Conservation (phyloP, 92 coral and sea anemone species). For the Nematostella vectensis region DNA sequence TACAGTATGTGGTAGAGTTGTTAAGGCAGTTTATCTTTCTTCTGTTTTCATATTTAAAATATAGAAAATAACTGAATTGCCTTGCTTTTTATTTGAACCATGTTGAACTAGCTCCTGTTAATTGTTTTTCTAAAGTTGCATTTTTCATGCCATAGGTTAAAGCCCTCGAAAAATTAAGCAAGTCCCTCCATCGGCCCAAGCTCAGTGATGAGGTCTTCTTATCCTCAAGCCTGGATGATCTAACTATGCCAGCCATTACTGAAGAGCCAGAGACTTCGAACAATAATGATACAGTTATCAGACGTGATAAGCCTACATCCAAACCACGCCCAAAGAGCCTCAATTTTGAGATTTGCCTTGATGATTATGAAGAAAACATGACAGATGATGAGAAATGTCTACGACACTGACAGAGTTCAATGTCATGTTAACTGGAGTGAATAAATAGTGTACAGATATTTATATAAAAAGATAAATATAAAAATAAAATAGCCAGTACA, state of each 20-base stretch:
- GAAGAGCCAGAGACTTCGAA: conserved; percentile 21
- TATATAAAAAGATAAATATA: too few relatives aligned
- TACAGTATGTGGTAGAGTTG: too few relatives aligned
- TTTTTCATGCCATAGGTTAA: conserved; percentile 28
- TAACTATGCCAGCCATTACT: conserved; percentile 24
- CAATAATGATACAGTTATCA: conserved; percentile 6
- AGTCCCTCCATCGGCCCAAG: conserved; percentile 31
- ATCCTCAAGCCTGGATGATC: conserved; percentile 33
- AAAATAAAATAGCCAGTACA: too few relatives aligned
- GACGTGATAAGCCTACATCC: conserved; percentile 3
- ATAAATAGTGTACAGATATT: too few relatives aligned
- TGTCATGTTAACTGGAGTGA: too few relatives aligned
- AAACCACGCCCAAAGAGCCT: conserved; percentile 52
- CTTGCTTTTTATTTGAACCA: too few relatives aligned
- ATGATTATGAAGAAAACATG: conserved; percentile 7
- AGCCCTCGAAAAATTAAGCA: conserved; percentile 51
- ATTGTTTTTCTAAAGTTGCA: too few relatives aligned
- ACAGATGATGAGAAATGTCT: conserved; percentile 1
- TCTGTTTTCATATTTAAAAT: too few relatives aligned
- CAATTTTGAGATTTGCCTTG: conserved; percentile 39
- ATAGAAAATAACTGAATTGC: too few relatives aligned
- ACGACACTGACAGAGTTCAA: too few relatives aligned
- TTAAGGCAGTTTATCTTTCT: too few relatives aligned
- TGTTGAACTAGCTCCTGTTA: too few relatives aligned
- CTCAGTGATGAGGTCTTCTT: conserved; percentile 19